These are phyloP conservation scores for Eupithecia centaureata DNA, from an alignment of 2,888 invertebrate species.

Conservation along the genomic window DNA sequence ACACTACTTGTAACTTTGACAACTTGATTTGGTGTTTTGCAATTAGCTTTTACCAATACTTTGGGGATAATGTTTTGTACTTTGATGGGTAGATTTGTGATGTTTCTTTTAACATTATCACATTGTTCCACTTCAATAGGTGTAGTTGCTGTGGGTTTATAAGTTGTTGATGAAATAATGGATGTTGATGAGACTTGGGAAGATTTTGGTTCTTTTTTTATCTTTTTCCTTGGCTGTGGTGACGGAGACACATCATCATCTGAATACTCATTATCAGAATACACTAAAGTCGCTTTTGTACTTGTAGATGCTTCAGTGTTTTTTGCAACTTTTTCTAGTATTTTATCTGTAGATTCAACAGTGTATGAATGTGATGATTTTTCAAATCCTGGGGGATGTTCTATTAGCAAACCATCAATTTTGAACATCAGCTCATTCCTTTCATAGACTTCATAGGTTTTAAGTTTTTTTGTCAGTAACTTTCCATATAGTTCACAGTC, in stretches of 20 bases:
- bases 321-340: conserved; percentile 5
- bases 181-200: conserved; percentile 13
- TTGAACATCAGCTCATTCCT: conserved; percentile 22
- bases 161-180: conserved; percentile 1
- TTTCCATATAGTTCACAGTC: conserved; percentile 23
- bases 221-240: conserved; percentile 10
- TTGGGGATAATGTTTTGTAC: not conserved
- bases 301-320: not conserved
- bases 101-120: not conserved
- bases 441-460: conserved; percentile 25
- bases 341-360: conserved; percentile 1
- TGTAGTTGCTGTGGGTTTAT: not conserved
- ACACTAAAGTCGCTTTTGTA: not conserved
- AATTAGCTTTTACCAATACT: not conserved
- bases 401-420: conserved; percentile 27
- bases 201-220: conserved; percentile 4
- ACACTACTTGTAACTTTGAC: conserved; percentile 2
- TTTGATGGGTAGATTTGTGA: not conserved
- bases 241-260: not conserved
- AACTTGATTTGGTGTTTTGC: not conserved
- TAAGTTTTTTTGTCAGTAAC: conserved; percentile 23
- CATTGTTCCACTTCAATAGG: not conserved
- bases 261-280: not conserved
- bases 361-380: conserved; percentile 2
- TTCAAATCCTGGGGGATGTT: conserved; percentile 28